Base-by-base conservation (phyloP, 2,888 invertebrate species). In the Tetropium fuscum region DNA sequence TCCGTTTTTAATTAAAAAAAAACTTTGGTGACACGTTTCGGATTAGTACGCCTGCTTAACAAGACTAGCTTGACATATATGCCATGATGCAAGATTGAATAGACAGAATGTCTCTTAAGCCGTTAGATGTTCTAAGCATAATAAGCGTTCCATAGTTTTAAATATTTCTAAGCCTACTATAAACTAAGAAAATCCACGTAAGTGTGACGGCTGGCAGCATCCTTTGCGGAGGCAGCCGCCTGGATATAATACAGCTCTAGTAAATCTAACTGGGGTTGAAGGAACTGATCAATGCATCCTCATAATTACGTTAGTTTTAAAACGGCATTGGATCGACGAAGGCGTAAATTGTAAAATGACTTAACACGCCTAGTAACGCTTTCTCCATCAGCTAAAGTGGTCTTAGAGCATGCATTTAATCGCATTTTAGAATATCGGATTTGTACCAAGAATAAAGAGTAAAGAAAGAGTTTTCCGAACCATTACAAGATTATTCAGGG, bases 1-100 rank as follows among this genome's bases (percentile, higher is more conserved):
- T 72, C 71, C 70, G 66, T 54, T 66, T 72, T 70, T 70, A 68
- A 72, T 70, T 72, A 66, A 64, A 69, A 65, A 63, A 64, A 67
- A 66, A 65, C 58, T 63, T 60, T 20, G 58, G 58, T 58, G 64
- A 67, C 61, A 62, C 65, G 67, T 60, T 64, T 47, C 55, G 55
- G 65, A 65, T 65, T 64, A 66, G 57, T 38, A 30, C 41, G 59
- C 32, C 58, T 53, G 58, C 53, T 45, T 44, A 58, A 63, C 49
- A 60, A 55, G 49, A 10, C 38, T 25, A 11, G 27, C 45, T 53
- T 57, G 61, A 68, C 55, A 60, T 60, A 60, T 60, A 41, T 53
- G 54, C 47, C 53, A 51, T 60, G 47, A 38, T 59, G 53, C 64
- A 41, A 57, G 22, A 53, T 60, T 63, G 59, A 63, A 53, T 38